Evolutionary conservation across 2,888 invertebrate genomes (phyloP).

Genomic region (Tetramorium bicarinatum): DNA sequence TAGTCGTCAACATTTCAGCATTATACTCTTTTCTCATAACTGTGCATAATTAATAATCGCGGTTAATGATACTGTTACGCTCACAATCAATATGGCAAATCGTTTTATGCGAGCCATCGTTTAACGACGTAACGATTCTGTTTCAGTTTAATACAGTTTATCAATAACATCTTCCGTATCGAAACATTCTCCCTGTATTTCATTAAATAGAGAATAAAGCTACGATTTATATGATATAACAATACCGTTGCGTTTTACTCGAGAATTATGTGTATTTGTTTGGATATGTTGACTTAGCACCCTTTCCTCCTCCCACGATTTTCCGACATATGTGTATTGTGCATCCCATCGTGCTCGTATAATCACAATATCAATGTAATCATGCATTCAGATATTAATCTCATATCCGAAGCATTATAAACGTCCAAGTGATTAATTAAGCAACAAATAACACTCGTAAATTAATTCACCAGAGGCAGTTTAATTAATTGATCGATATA

Average conservation of each 20-base stretch:
- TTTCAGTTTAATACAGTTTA: slow-evolving; percentile 28
- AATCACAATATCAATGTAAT: slow-evolving; percentile 61
- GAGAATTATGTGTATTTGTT: slow-evolving; percentile 55
- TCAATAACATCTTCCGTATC: slow-evolving; percentile 31
- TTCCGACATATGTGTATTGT: slow-evolving; percentile 40
- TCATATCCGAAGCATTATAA: slow-evolving; percentile 68
- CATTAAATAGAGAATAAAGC: slow-evolving; percentile 33
- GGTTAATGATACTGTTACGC: not conserved
- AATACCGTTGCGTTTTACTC: slow-evolving; percentile 23
- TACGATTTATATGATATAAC: slow-evolving; percentile 23
- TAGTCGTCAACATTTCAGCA: slow-evolving; percentile 23
- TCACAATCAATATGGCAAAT: not conserved
- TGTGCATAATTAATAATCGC: slow-evolving; percentile 11
- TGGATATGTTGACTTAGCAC: slow-evolving; percentile 45
- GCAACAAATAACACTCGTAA: slow-evolving; percentile 65
- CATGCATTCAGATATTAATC: slow-evolving; percentile 67
- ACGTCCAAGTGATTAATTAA: slow-evolving; percentile 68
- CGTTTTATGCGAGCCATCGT: not conserved
- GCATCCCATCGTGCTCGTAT: slow-evolving; percentile 55
- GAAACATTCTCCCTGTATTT: slow-evolving; percentile 12
- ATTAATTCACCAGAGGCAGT: slow-evolving; percentile 55
- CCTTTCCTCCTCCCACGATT: not conserved
- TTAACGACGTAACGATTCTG: slow-evolving; percentile 25
- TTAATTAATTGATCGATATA: slow-evolving; percentile 57
- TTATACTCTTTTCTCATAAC: slow-evolving; percentile 29